These are phyloP conservation scores for Eulithis testata DNA, from an alignment of 2,888 invertebrate species.

Conservation along the genomic window DNA sequence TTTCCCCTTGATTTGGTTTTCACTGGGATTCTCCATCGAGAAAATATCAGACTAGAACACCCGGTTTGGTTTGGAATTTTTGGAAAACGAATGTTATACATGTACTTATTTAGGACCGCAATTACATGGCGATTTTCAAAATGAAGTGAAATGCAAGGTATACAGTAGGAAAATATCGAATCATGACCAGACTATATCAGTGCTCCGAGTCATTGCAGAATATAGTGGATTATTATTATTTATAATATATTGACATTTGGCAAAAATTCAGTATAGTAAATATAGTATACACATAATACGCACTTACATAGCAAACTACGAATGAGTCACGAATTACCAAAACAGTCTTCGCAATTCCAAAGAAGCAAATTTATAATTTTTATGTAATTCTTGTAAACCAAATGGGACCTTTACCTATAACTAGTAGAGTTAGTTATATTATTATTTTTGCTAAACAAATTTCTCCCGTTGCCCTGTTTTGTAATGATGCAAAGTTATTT, in stretches of 20 bases:
- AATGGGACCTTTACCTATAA: too few species aligned
- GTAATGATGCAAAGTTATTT: too few species aligned
- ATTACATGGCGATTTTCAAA: constrained; percentile 37
- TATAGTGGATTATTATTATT: constrained; percentile 67
- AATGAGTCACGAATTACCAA: constrained; percentile 72
- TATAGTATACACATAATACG: constrained; percentile 77
- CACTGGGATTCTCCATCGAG: constrained; percentile 87
- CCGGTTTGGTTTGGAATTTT: constrained; percentile 47
- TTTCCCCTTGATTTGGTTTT: constrained; percentile 92
- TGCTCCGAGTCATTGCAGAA: constrained; percentile 77
- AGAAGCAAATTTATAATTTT: constrained; percentile 45
- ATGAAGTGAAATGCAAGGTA: constrained; percentile 26
- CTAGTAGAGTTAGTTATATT: too few species aligned
- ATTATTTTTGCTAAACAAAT: too few species aligned
- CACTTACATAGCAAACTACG: constrained; percentile 83
- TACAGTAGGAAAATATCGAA: constrained; percentile 48
- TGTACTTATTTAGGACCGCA: constrained; percentile 41
- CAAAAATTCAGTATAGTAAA: constrained; percentile 74
- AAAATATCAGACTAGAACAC: constrained; percentile 69
- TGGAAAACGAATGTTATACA: constrained; percentile 65
- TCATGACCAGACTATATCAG: constrained; percentile 53
- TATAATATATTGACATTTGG: constrained; percentile 52
- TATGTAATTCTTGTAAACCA: too few species aligned
- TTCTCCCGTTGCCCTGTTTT: too few species aligned
- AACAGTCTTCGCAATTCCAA: constrained; percentile 83